Evolutionary conservation across 2,888 invertebrate species (phyloP), one percentile per base, ranked within the genome.

Genomic region (Uloborus plumipes): DNA sequence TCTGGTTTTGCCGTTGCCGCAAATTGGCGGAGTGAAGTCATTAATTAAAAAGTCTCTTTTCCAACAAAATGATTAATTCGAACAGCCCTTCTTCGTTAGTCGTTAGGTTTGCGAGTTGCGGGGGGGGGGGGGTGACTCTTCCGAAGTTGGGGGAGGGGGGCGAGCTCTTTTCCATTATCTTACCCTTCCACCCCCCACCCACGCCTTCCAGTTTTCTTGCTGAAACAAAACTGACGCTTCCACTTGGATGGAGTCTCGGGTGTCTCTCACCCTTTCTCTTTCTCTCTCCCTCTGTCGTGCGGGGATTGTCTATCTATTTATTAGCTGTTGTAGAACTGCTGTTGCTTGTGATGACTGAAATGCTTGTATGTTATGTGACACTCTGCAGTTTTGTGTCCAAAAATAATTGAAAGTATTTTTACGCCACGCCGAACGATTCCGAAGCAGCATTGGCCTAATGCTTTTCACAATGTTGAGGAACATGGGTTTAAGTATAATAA

Each of bases 21-120:
- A 80, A 80, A 80, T 80, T 80, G 80, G 74, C 49, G 74, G 74
- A 69, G 69, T 61, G 74, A 53, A 74, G 80, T 74, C 80, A 80
- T 80, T 80, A 80, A 80, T 80, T 80, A 80, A 80, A 80, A 80
- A 80, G 80, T 72, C 71, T 80, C 80, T 80, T 80, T 80, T 66
- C 80, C 74, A 55, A 80, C 80, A 74, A 80, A 80, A 80, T 80
- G 80, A 80, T 80, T 80, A 80, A 80, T 80, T 80, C 70, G 72
- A 26, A 22, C 20, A 53, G 59, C 65, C 70, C 22, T 65, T 55
- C 69, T 71, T 77, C 78, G 79, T 79, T 80, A 64, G 69, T 77
- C 70, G 69, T 76, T 76, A 69, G 70, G 62, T 59, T 74, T 73
- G 64, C 51, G 18, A 39, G 39, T 39, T 39, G 39, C 7, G 11